phyloP scores from a whole-genome alignment of 2,113 vertebrate genomes.

The Chaenogobius annularis region DNA sequence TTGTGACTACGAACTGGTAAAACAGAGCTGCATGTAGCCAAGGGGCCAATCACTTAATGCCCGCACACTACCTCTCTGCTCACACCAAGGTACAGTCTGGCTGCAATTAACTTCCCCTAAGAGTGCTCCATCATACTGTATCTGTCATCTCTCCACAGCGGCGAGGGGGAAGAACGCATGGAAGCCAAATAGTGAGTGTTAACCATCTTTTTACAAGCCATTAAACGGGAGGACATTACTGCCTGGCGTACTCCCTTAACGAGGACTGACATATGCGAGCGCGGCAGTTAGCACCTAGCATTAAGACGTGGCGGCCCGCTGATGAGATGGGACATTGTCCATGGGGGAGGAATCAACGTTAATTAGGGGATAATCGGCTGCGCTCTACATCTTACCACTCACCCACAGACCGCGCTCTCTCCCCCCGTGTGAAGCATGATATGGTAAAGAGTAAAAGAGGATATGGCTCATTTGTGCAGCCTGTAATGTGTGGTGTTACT shows the following conservation, averaged over 20 bases:
- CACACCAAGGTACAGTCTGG: conserved; percentile 41
- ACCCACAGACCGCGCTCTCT: conserved; percentile 37
- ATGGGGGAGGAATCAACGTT: conserved; percentile 92
- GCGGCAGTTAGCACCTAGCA: conserved; percentile 94
- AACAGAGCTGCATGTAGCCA: conserved; percentile 29
- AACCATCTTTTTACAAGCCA: conserved; percentile 99
- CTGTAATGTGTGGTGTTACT: conserved; percentile 61
- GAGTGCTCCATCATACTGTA: conserved; percentile 66
- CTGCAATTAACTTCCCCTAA: conserved; percentile 68
- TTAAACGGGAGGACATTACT: conserved; percentile 92
- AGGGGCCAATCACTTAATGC: conserved; percentile 45
- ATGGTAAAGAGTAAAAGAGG: conserved; percentile 68
- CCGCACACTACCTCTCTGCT: conserved; percentile 38
- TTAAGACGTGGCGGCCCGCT: conserved; percentile 79
- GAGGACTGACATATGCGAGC: conserved; percentile 98
- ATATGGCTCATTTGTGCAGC: conserved; percentile 66
- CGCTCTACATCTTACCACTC: conserved; percentile 78
- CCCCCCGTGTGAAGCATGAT: conserved; percentile 67
- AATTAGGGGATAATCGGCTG: conserved; percentile 94
- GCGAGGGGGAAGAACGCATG: conserved; percentile 42
- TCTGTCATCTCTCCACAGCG: conserved; percentile 62
- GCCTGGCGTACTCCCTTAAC: conserved; percentile 88
- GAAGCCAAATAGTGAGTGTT: conserved; percentile 91
- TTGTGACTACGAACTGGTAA: conserved; percentile 31
- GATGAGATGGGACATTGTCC: conserved; percentile 88